Conservation (phyloP, 2,113 vertebrate species). For the Ammodytes marinus region DNA sequence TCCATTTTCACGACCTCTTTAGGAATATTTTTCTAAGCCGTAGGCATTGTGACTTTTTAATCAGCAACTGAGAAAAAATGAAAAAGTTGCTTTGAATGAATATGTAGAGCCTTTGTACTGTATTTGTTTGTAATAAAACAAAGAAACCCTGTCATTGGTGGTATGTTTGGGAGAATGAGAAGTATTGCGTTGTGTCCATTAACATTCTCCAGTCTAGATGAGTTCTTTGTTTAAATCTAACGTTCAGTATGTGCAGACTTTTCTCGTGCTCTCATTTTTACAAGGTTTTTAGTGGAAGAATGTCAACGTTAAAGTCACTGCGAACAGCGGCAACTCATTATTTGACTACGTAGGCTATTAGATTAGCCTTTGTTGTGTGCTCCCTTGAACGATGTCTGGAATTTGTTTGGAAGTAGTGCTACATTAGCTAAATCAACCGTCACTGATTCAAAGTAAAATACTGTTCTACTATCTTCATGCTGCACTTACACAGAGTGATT, state of each 20-base stretch:
- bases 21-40: slow-evolving; percentile 64
- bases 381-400: too few relatives aligned
- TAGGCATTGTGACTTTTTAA: slow-evolving; percentile 11
- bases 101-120: slow-evolving; percentile 65
- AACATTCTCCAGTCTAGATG: neutral
- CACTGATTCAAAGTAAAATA: neutral
- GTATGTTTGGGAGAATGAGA: neutral
- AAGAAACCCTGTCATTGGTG: slow-evolving; percentile 5
- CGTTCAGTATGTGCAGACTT: too few relatives aligned
- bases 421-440: neutral
- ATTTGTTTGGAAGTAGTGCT: neutral
- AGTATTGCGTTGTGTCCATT: neutral
- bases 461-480: neutral
- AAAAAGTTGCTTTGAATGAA: slow-evolving; percentile 36
- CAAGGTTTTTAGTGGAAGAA: neutral
- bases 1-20: slow-evolving; percentile 64
- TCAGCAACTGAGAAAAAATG: neutral
- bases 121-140: slow-evolving; percentile 83
- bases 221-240: neutral
- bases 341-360: neutral
- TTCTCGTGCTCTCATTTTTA: neutral
- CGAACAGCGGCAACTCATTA: neutral
- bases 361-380: too few relatives aligned
- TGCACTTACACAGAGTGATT: neutral
- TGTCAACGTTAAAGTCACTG: neutral